These are phyloP conservation scores for Genyomyrus donnyi DNA, from an alignment of 2,113 vertebrate genomes.

Conservation along the genomic window DNA sequence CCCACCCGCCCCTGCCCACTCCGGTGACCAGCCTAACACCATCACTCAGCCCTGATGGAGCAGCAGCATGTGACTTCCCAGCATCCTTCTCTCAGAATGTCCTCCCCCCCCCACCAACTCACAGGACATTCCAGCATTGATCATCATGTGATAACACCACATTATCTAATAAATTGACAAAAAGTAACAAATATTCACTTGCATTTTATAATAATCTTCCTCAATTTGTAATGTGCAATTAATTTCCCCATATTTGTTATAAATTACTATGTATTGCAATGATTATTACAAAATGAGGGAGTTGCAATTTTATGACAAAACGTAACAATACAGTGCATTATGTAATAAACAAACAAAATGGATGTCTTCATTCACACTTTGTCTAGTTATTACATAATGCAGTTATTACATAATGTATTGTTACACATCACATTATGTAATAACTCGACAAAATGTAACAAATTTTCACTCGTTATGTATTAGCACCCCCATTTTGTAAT, in stretches of 20 bases:
- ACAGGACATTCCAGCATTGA: not conserved
- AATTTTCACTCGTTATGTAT: not conserved
- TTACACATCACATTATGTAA: not conserved
- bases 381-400: not conserved
- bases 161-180: not conserved
- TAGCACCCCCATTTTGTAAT: not conserved
- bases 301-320: not conserved
- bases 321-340: not conserved
- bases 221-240: not conserved
- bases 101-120: not conserved
- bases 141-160: not conserved
- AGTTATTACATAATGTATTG: not conserved
- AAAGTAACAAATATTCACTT: not conserved
- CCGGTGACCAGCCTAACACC: not conserved
- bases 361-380: not conserved
- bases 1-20: not conserved
- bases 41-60: not conserved
- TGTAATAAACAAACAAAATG: not conserved
- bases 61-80: not conserved
- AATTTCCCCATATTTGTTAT: not conserved
- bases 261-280: not conserved
- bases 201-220: not conserved
- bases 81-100: not conserved
- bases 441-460: not conserved
- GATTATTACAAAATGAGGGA: not conserved